These are phyloP conservation scores for Oceanodroma tethys DNA, from an alignment of 2,113 vertebrate species.

Conservation along the genomic window DNA sequence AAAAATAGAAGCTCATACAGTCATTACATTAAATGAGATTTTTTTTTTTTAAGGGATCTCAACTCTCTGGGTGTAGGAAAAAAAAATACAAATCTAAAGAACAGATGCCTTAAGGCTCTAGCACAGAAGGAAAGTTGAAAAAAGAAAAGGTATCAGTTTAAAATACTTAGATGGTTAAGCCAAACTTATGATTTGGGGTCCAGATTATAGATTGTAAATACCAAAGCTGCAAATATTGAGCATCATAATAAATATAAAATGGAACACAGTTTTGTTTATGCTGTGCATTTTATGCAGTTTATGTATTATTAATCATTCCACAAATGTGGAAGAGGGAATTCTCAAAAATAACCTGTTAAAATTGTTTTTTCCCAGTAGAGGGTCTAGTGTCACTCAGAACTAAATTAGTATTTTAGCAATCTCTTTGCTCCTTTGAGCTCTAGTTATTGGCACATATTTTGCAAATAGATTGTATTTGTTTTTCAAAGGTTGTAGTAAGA, in stretches of 20 bases:
- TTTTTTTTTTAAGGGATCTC: neutral
- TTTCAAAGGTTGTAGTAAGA: conserved; percentile 4
- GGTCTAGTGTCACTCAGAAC: neutral
- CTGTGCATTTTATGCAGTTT: neutral
- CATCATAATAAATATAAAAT: neutral
- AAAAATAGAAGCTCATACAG: neutral
- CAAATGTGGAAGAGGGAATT: neutral
- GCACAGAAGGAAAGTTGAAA: neutral
- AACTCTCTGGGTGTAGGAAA: neutral
- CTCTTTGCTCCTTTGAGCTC: neutral
- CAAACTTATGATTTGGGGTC: neutral
- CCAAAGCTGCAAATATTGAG: neutral
- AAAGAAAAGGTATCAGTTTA: neutral
- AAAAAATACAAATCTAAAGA: neutral
- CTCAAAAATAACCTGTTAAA: neutral
- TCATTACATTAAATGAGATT: neutral
- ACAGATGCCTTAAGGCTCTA: neutral
- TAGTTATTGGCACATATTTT: neutral
- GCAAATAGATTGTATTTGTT: conserved; percentile 49
- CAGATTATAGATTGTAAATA: neutral
- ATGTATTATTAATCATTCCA: neutral
- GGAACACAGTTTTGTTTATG: neutral
- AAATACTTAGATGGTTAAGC: neutral
- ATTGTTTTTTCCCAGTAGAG: neutral
- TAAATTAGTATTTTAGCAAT: neutral